phyloP scores from a whole-genome alignment of 2,113 vertebrate genomes.

The Equus przewalskii region DNA sequence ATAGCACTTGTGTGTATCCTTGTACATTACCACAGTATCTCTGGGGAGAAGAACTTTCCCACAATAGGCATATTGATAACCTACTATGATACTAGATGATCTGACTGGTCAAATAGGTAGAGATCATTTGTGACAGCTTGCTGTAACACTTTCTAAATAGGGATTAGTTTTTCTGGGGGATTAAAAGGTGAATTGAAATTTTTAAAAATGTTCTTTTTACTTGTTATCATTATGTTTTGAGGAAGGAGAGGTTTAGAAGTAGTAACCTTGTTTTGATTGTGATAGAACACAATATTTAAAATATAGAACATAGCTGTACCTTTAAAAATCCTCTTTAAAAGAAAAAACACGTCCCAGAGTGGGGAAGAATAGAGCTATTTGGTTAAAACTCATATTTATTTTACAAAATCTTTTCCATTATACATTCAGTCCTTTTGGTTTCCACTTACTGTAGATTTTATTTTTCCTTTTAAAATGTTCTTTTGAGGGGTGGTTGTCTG shows the following conservation, averaged over 20 bases:
- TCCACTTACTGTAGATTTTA: slow-evolving; percentile 65
- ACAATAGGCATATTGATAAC: not conserved
- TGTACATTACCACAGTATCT: slow-evolving; percentile 35
- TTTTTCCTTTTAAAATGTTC: slow-evolving; percentile 54
- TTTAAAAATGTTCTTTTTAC: not conserved
- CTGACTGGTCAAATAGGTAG: slow-evolving; percentile 4
- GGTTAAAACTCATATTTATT: slow-evolving; percentile 61
- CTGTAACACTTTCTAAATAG: slow-evolving; percentile 32
- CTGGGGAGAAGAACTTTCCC: not conserved
- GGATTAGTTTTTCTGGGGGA: slow-evolving; percentile 25
- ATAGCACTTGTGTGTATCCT: not conserved
- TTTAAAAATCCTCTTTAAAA: slow-evolving; percentile 10
- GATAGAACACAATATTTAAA: slow-evolving; percentile 50
- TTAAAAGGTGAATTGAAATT: not conserved
- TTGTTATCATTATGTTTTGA: slow-evolving; percentile 45
- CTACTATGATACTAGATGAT: not conserved
- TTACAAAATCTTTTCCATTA: slow-evolving; percentile 61
- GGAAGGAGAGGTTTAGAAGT: slow-evolving; percentile 22
- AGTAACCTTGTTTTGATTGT: slow-evolving; percentile 34
- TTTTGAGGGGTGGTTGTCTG: not conserved
- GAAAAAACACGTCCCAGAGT: slow-evolving; percentile 8
- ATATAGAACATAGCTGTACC: not conserved
- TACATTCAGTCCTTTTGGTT: slow-evolving; percentile 34
- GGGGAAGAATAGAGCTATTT: slow-evolving; percentile 34
- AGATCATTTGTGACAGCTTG: slow-evolving; percentile 42